Conservation (phyloP, 1,140 invertebrate genomes). For the Tenebrio molitor region DNA sequence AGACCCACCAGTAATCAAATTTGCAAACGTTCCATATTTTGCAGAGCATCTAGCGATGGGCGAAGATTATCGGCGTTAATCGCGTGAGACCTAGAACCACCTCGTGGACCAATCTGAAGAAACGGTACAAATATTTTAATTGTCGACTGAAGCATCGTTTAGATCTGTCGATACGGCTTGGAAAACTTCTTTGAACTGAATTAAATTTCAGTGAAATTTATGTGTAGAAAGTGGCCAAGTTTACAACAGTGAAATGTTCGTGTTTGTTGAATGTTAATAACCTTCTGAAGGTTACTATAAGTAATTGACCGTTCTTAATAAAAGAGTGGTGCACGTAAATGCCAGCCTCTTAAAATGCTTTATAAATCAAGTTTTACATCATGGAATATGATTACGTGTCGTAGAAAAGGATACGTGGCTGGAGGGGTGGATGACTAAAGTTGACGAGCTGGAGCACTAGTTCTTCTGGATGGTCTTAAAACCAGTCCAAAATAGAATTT, state of each 20-base stretch:
- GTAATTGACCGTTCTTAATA: constrained; percentile 33
- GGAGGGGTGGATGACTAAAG: too few relatives aligned
- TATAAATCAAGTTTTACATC: too few relatives aligned
- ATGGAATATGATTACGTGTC: too few relatives aligned
- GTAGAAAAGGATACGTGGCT: too few relatives aligned
- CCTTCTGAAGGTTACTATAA: constrained; percentile 35
- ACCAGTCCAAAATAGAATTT: too few relatives aligned
- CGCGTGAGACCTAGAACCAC: too few relatives aligned
- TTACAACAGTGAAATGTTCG: constrained; percentile 25
- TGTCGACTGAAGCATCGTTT: background rate
- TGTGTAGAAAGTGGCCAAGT: constrained; percentile 5
- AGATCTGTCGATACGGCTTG: background rate
- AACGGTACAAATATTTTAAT: background rate
- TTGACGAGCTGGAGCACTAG: too few relatives aligned
- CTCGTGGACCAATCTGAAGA: background rate
- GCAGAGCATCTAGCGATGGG: too few relatives aligned
- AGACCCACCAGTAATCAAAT: background rate
- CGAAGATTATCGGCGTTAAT: too few relatives aligned
- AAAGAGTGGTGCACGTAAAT: too few relatives aligned
- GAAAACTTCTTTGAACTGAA: background rate
- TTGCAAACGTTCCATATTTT: background rate
- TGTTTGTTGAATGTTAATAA: constrained; percentile 29
- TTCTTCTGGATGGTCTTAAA: too few relatives aligned
- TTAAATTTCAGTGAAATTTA: constrained; percentile 8
- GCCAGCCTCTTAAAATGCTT: too few relatives aligned